Percentiles rank a stretch among this genome's conserved stretches.
phyloP scores from a whole-genome alignment of 2,888 invertebrate species.

The Timema podura region DNA sequence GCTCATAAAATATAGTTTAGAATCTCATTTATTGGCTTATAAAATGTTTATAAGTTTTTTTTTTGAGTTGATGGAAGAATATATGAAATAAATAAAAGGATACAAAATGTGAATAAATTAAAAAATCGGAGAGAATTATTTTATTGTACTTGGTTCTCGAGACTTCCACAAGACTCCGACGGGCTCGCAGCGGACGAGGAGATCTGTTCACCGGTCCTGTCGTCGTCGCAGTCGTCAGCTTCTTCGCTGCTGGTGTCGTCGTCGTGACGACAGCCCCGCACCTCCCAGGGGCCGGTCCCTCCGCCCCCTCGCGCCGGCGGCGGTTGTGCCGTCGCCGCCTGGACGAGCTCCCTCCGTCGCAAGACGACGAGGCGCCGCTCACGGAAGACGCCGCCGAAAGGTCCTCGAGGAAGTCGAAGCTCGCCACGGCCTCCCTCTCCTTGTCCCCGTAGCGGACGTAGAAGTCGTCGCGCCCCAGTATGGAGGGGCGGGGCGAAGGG shows the following conservation, averaged over 20 bases:
- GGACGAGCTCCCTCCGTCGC: constrained; percentile 25
- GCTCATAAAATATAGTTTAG: too few relatives aligned
- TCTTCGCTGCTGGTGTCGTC: constrained; percentile 30
- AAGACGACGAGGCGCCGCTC: constrained; percentile 30
- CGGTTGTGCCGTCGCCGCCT: neutral
- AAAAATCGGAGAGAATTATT: too few relatives aligned
- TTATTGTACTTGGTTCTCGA: constrained; percentile 18
- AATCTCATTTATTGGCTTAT: too few relatives aligned
- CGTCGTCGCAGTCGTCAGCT: constrained; percentile 32
- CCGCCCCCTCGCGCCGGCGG: too few relatives aligned
- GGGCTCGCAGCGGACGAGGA: constrained; percentile 37
- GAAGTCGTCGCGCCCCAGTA: constrained; percentile 72
- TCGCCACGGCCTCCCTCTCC: constrained; percentile 71
- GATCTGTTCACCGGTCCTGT: constrained; percentile 30
- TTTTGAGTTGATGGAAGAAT: too few relatives aligned
- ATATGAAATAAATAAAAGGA: too few relatives aligned
- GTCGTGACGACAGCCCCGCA: neutral
- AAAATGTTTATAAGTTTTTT: too few relatives aligned
- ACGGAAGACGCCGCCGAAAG: constrained; percentile 46
- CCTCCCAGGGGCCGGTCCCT: too few relatives aligned
- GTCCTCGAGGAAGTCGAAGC: constrained; percentile 76
- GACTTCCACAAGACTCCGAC: constrained; percentile 29
- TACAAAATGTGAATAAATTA: too few relatives aligned
- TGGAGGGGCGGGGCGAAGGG: constrained; percentile 57
- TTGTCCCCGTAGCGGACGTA: constrained; percentile 73